Percentiles rank a stretch among this genome's conserved stretches.
Evolutionary conservation across 2,113 vertebrate genomes (phyloP).

Genomic region (Rostratula benghalensis): DNA sequence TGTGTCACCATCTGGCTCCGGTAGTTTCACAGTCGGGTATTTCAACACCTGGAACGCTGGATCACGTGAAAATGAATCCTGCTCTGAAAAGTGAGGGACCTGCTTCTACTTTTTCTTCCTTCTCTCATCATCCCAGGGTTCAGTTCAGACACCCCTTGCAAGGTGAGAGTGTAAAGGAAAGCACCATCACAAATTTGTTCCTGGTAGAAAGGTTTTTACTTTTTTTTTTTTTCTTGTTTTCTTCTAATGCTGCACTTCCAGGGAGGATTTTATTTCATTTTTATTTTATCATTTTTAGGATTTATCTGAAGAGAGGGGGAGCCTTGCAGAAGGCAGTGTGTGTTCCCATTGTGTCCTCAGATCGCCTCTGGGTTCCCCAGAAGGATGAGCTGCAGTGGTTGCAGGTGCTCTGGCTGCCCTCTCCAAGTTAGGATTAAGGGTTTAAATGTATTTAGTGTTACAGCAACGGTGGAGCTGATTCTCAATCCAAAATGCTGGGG

Average conservation of each 20-base stretch:
- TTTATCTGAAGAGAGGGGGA: neutral
- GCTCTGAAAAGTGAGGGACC: neutral
- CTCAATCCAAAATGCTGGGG: neutral
- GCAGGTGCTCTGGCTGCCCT: neutral
- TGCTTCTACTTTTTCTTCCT: neutral
- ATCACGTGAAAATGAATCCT: neutral
- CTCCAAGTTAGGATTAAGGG: neutral
- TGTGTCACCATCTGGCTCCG: constrained; percentile 1
- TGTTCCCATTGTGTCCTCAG: neutral
- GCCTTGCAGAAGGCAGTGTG: neutral
- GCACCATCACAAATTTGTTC: neutral
- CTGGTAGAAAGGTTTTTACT: neutral
- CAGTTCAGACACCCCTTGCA: neutral
- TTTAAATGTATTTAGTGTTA: neutral
- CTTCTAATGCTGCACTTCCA: neutral
- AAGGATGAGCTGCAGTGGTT: neutral
- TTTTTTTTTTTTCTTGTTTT: neutral
- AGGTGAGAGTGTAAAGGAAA: neutral
- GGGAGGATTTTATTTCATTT: neutral
- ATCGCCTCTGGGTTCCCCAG: neutral
- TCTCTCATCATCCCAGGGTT: neutral
- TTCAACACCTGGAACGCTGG: neutral
- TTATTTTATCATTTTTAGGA: neutral
- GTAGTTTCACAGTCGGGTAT: neutral
- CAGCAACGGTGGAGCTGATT: neutral